Base-by-base conservation (phyloP, 1,140 invertebrate species). In the Paramacrobiotus metropolitanus region DNA sequence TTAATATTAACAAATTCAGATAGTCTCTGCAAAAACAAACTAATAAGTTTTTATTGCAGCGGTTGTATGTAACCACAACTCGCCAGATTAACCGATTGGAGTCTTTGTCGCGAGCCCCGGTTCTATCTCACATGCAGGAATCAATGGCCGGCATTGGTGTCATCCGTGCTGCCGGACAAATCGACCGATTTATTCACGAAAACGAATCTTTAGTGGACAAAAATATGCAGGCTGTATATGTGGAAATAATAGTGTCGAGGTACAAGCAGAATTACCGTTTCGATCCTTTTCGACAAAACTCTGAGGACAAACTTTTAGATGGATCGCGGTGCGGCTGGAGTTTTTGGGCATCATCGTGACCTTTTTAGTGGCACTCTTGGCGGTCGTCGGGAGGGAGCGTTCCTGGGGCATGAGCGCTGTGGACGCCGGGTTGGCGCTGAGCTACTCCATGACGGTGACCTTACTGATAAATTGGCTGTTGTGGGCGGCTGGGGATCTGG, bases 81-180 rank as follows among this genome's bases (percentile, higher is more conserved):
- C 75, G 93, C 29, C 93, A 98, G 70, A 71, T 98, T 61, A 96
- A 94, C 76, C 79, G 94, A 45, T 70, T 98, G 29, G 92, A 97
- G 72, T 96, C 92, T 0, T 83, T 94, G 0, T 90, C 87, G 20
- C 79, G 91, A 59, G 96, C 91, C 9, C 93, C 94, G 0, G 95
- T 98, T 68, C 97, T 94, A 74, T 93, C 91, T 2, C 92, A 97
- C 75, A 96, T 97, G 72, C 86, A 89, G 60, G 92, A 96, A 79
- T 93, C 85, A 30, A 80, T 91, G 30, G 83, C 83, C 15, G 79
- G 79, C 75, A 72, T 66, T 28, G 24, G 48, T 55, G 48, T 55
- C 24, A 55, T 55, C 24, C 24, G 9, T 18, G 48, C 48, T 4
- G 9, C 48, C 48, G 24, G 24, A 28, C 9, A 55, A 4, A 18